A percentile compares a stretch with the other conserved stretches of the same genome.
phyloP scores from a whole-genome alignment of 2,888 invertebrate genomes.

The Schrankia costaestrigalis region DNA sequence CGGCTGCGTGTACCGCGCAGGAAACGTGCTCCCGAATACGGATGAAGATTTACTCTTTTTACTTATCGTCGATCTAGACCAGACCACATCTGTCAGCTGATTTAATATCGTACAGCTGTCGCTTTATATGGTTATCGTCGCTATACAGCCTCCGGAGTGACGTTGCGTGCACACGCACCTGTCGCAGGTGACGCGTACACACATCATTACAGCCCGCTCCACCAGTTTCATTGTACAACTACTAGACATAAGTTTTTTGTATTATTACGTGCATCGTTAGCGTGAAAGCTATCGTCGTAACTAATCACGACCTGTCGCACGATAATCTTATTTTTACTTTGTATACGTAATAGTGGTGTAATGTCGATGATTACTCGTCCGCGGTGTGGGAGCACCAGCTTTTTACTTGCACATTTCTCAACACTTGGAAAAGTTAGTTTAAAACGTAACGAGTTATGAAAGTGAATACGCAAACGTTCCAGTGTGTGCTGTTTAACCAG shows the following conservation, averaged over 20 bases:
- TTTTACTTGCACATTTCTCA: constrained; percentile 68
- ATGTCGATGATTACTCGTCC: constrained; percentile 63
- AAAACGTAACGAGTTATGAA: constrained; percentile 77
- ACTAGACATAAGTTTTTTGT: constrained; percentile 33
- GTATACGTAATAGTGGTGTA: constrained; percentile 46
- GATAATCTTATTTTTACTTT: constrained; percentile 54
- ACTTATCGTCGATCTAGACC: constrained; percentile 75
- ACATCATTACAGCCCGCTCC: constrained; percentile 20
- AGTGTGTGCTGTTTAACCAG: constrained; percentile 49
- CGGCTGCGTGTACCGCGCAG: constrained; percentile 66
- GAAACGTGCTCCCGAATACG: constrained; percentile 65
- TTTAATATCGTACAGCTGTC: constrained; percentile 68
- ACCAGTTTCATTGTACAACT: constrained; percentile 20
- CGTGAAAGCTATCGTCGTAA: constrained; percentile 60
- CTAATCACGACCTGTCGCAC: constrained; percentile 54
- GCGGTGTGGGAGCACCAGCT: constrained; percentile 69
- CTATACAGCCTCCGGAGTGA: constrained; percentile 48
- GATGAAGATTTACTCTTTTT: constrained; percentile 74
- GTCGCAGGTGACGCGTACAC: constrained; percentile 65
- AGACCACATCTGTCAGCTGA: constrained; percentile 75
- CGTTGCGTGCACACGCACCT: constrained; percentile 57
- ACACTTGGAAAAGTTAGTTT: constrained; percentile 68
- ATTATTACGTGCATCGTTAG: constrained; percentile 50
- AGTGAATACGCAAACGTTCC: constrained; percentile 66
- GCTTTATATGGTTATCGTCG: constrained; percentile 62